Base-by-base conservation (phyloP, 2,888 invertebrate species). In the Troides aeacus region DNA sequence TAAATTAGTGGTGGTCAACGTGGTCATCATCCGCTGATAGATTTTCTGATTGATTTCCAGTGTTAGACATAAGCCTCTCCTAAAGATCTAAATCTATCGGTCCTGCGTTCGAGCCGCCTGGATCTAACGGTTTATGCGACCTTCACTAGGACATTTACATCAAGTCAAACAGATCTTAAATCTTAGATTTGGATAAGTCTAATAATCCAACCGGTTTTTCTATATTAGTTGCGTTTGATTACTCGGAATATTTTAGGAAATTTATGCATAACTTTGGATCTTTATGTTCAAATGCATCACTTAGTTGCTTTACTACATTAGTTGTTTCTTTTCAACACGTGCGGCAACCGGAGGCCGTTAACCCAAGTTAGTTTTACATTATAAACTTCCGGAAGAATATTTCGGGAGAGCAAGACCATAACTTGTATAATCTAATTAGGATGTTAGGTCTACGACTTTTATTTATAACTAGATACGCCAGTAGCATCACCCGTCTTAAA, bases 301-400 rank as follows among this genome's bases (percentile, higher is more conserved):
- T 64, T 60, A 39, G n/a, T 12, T 17, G 56, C 21, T 42, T 56
- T 56, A 39, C n/a, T 68, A 23, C 46, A 64, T 39, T n/a, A 53
- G 53, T 53, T 39, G 61, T 61, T 56, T 69, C 57, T 67, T 66
- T 58, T 58, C 57, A 57, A 59, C 50, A 63, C 42, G 46, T 68
- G 68, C 60, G 21, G 24, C 36, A 64, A 62, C 53, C 36, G 57
- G 69, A 60, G 56, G 46, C n/a, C 69, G 30, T 69, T 60, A 60
- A 68, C 46, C 64, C 56, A 61, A 42, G 64, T 65, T 61, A 42
- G 42, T 61, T 57, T 59, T 15, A 60, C 50, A 68, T 53, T 53
- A 56, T 60, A 50, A 58, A 64, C 68, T 56, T 69, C 69, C 69
- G 69, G 64, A 62, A 42, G 39, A 61, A 10, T 64, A 69, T 69